Percentiles rank a stretch among this genome's conserved stretches.
Conservation (phyloP, 2,113 vertebrate genomes). For the Mormoops blainvillei region DNA sequence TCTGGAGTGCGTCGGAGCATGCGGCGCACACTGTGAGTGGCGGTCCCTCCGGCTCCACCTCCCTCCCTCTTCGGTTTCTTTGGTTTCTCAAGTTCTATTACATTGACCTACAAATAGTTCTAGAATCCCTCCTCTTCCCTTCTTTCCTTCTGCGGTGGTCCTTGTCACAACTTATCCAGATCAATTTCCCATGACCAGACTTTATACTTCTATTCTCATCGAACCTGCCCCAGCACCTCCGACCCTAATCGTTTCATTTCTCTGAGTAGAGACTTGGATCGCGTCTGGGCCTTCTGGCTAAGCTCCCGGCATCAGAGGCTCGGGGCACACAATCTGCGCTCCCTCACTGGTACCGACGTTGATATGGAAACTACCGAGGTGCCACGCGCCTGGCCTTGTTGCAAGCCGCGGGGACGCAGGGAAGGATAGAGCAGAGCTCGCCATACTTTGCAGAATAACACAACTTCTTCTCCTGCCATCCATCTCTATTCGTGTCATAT, state of each 20-base stretch:
- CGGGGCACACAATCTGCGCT: accelerated
- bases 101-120: neutral
- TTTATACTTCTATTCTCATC: neutral
- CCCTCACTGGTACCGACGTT: neutral
- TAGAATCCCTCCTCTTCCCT: neutral
- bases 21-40: neutral
- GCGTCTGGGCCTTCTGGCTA: too few relatives aligned
- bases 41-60: neutral
- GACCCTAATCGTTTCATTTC: neutral
- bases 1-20: neutral
- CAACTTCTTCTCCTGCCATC: neutral
- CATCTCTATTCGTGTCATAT: neutral
- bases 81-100: neutral
- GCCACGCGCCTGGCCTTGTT: too few relatives aligned
- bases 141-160: neutral
- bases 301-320: neutral
- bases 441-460: neutral
- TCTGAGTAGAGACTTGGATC: neutral
- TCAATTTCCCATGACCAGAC: neutral
- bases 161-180: neutral
- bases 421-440: neutral
- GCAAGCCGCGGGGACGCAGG: neutral
- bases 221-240: neutral
- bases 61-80: neutral
- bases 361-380: neutral